A percentile compares a stretch with the other conserved stretches of the same genome.
These are phyloP conservation scores for Pseudonaja textilis DNA, from an alignment of 2,113 vertebrate species.

Conservation along the genomic window DNA sequence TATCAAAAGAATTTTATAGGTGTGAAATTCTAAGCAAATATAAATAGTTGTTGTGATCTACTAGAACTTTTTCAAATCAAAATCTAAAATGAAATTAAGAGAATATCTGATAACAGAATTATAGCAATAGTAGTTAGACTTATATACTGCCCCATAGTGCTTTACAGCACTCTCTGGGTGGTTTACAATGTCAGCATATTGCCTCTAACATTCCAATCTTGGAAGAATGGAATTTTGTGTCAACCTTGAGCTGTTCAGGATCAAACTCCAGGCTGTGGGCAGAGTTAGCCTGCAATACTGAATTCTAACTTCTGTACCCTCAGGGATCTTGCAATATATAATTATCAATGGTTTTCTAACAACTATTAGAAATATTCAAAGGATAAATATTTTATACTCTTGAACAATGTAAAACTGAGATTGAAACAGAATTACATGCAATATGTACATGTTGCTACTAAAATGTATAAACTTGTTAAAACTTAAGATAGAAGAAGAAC, in stretches of 20 bases:
- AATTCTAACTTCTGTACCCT: not conserved
- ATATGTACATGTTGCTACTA: not conserved
- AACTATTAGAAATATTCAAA: not conserved
- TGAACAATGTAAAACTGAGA: not conserved
- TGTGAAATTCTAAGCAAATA: not conserved
- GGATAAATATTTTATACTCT: not conserved
- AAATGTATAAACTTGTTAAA: not conserved
- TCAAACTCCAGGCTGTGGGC: not conserved
- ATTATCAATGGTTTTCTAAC: not conserved
- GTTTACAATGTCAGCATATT: too few relatives aligned
- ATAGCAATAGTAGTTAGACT: not conserved
- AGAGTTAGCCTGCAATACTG: not conserved
- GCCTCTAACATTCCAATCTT: too few relatives aligned
- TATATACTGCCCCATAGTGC: not conserved
- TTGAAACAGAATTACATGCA: not conserved
- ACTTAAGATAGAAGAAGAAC: not conserved
- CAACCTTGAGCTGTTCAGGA: too few relatives aligned
- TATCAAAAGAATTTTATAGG: not conserved
- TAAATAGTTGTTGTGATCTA: not conserved
- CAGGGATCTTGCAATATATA: not conserved
- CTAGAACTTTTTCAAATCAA: not conserved
- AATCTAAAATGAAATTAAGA: not conserved
- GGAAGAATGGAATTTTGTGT: too few relatives aligned
- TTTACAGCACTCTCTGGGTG: too few relatives aligned
- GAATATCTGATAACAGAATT: not conserved